Base-by-base conservation (phyloP, 2,888 invertebrate species). In the Osedax frankpressi region DNA sequence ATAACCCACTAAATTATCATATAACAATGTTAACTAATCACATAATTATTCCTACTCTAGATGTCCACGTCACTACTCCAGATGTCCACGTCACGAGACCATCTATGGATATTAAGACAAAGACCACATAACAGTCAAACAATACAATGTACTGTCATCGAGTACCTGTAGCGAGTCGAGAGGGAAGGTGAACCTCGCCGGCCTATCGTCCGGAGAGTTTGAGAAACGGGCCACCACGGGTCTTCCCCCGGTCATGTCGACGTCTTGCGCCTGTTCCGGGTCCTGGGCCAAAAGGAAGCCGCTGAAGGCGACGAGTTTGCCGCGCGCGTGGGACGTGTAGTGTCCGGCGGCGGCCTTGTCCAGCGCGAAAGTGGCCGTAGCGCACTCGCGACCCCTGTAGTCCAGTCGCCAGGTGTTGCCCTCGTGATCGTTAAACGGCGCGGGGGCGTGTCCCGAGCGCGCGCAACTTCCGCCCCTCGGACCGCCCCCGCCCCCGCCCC, bases 331-430 rank as follows among this genome's bases (percentile, higher is more conserved):
- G 26, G 76, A 75, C 72, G 73, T 78, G 65, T 78, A 77, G 30
- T 78, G 76, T 11, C 44, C 44, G 44, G 44, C 6, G 6, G 76
- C 75, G 14, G 76, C 78, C 44, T 78, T 77, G 75, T 78, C 78
- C 28, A 78, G 75, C 11, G 69, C 62, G 6, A 77, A 26, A 1
- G 76, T 76, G 6, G 75, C 65, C 6, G 30, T 70, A 44, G 74
- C 71, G 28, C 65, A 24, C 30, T 75, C 70, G 44, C 74, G 44
- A n/a, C n/a, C n/a, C 19, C 69, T 28, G 19, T 76, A 30, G 28
- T 75, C 76, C 11, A 74, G 73, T 59, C 76, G 76, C 78, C 78
- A 78, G 62, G 74, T 74, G 73, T 78, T 78, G 30, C 78, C 78
- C n/a, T 77, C 77, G 26, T 76, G 76, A 70, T 78, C 78, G 30